These are phyloP conservation scores for Melieria crassipennis DNA, from an alignment of 2,888 invertebrate species.

Conservation along the genomic window DNA sequence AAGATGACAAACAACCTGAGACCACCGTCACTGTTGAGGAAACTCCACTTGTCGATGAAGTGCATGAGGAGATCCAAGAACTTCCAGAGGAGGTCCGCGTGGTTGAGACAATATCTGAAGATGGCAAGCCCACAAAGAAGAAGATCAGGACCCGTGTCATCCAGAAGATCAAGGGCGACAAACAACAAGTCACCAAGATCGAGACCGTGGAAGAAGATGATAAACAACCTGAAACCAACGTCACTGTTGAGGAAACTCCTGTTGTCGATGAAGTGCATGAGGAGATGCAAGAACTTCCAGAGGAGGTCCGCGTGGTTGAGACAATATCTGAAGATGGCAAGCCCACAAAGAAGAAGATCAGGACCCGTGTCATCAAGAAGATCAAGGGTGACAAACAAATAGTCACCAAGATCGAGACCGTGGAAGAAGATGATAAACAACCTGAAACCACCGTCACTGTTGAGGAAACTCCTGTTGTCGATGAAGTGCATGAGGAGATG, in stretches of 20 bases:
- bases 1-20: slow-evolving; percentile 11
- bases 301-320: slow-evolving; percentile 54
- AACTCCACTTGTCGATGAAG: slow-evolving; percentile 6
- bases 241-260: slow-evolving; percentile 48
- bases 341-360: slow-evolving; percentile 52
- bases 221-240: slow-evolving; percentile 56
- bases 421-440: slow-evolving; percentile 59
- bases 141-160: slow-evolving; percentile 60
- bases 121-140: slow-evolving; percentile 46
- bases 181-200: slow-evolving; percentile 63
- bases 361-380: slow-evolving; percentile 61
- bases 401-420: slow-evolving; percentile 62
- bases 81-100: slow-evolving; percentile 43
- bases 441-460: slow-evolving; percentile 57
- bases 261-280: slow-evolving; percentile 25
- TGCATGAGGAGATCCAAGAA: not conserved
- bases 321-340: slow-evolving; percentile 47
- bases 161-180: slow-evolving; percentile 60
- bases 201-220: slow-evolving; percentile 54
- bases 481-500: slow-evolving; percentile 28
- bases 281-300: slow-evolving; percentile 40
- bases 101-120: slow-evolving; percentile 47
- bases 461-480: slow-evolving; percentile 42
- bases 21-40: slow-evolving; percentile 3
- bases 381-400: slow-evolving; percentile 53